Conservation (phyloP, 64 coral and sea anemone genomes). For the Stylophora pistillata region DNA sequence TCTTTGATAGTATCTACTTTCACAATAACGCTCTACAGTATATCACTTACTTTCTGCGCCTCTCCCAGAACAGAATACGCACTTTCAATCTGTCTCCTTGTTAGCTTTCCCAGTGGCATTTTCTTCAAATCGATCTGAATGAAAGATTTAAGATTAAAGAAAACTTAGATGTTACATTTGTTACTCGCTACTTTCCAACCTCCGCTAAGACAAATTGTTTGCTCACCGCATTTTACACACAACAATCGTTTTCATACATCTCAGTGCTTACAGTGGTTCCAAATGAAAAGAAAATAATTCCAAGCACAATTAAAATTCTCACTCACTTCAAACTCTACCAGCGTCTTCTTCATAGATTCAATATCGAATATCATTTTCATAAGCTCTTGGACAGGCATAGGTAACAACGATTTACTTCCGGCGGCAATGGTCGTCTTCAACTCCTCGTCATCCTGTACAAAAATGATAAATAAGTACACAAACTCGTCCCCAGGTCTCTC, state of each 20-base stretch:
- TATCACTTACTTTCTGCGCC: constrained; percentile 78
- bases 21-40: too few relatives aligned
- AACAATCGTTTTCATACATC: too few relatives aligned
- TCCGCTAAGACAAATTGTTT: too few relatives aligned
- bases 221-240: too few relatives aligned
- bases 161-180: too few relatives aligned
- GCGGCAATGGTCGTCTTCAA: constrained; percentile 62
- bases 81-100: constrained; percentile 81
- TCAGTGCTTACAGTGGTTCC: not conserved
- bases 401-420: constrained; percentile 82
- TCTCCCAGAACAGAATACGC: constrained; percentile 89
- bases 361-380: constrained; percentile 99
- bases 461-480: not conserved
- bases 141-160: not conserved
- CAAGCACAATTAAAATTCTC: too few relatives aligned
- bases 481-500: not conserved
- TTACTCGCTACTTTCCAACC: too few relatives aligned
- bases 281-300: too few relatives aligned
- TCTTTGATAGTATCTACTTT: too few relatives aligned
- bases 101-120: constrained; percentile 97
- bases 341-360: constrained; percentile 96
- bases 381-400: constrained; percentile 67
- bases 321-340: constrained; percentile 95
- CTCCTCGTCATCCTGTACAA: constrained; percentile 78
- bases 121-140: constrained; percentile 96